Evolutionary conservation across 2,888 invertebrate species (phyloP), one percentile per base, ranked within the genome.

Genomic region (Lamproptera curius): DNA sequence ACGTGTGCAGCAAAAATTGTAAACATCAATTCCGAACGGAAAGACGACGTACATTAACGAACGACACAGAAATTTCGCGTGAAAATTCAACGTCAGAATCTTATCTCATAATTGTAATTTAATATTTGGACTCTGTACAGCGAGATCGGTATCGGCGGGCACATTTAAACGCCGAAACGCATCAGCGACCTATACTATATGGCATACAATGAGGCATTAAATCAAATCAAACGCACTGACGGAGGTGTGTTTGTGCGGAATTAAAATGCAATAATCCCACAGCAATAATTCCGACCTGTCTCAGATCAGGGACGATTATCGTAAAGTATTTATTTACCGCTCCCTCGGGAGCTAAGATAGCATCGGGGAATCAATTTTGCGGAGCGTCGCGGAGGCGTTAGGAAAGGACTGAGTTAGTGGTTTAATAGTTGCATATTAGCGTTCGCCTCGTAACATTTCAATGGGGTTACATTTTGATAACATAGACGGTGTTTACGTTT

Each of bases 341-440:
- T 76, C 81, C 84, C 81, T 76, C 71, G 65, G 81, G 85, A 79
- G 73, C 70, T 76, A 73, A 76, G 86, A 86, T 87, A 84, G 64
- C 74, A 86, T 85, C 85, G 65, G 74, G 79, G 76, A 86, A 86
- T 87, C 86, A 86, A 87, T 87, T 86, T 85, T 75, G 76, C 72
- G 71, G 77, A 79, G 76, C 78, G 73, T 82, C 77, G 77, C 65
- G 77, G 76, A 78, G 83, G 83, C 84, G 83, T 79, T 73, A 77
- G 67, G 68, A 75, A 78, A 80, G 74, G 79, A 56, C 57, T 58
- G n/a, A n/a, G 52, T 58, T 59, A 56, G 6, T 69, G 61, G 67
- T 70, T 68, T 67, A 70, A 74, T 73, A 65, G 61, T 47, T 52
- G 28, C 34, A 17, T 26, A 44, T 50, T 50, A 44, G 41, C 65